These are phyloP conservation scores for Chrysodeixis includens DNA, from an alignment of 2,888 invertebrate genomes.

Conservation along the genomic window DNA sequence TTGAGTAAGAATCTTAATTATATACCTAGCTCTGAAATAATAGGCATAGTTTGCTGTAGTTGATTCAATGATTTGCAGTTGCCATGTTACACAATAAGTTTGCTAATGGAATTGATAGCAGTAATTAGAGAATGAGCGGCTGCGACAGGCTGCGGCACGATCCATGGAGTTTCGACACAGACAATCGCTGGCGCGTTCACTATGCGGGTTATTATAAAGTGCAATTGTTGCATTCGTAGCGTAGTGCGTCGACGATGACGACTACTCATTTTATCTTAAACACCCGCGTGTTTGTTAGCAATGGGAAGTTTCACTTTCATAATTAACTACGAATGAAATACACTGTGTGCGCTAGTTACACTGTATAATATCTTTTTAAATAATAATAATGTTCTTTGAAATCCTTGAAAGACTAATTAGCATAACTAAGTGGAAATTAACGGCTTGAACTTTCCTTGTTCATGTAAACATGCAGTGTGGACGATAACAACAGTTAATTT, in stretches of 20 bases:
- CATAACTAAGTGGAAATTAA: constrained; percentile 43
- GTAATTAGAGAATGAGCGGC: constrained; percentile 80
- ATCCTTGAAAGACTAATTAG: constrained; percentile 43
- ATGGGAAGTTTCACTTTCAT: constrained; percentile 40
- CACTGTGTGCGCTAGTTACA: neutral
- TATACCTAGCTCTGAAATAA: constrained; percentile 28
- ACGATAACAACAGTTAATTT: constrained; percentile 52
- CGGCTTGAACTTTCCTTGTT: constrained; percentile 42
- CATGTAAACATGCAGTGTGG: constrained; percentile 44
- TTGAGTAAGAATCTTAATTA: constrained; percentile 51
- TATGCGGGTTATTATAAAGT: constrained; percentile 86
- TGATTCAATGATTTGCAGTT: constrained; percentile 61
- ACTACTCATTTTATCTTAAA: constrained; percentile 62
- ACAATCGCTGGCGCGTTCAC: constrained; percentile 74
- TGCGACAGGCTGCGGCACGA: constrained; percentile 66
- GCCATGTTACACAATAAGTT: constrained; percentile 69
- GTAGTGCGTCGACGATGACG: constrained; percentile 65
- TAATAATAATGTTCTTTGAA: constrained; percentile 25
- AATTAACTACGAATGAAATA: neutral
- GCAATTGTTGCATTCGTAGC: constrained; percentile 73
- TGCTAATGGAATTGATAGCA: constrained; percentile 75
- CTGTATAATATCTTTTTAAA: constrained; percentile 11
- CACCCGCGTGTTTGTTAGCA: constrained; percentile 48
- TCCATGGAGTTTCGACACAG: constrained; percentile 70
- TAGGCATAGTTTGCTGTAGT: constrained; percentile 40